These are phyloP conservation scores for Hypsopygia costalis DNA, from an alignment of 2,888 invertebrate species.

Conservation along the genomic window DNA sequence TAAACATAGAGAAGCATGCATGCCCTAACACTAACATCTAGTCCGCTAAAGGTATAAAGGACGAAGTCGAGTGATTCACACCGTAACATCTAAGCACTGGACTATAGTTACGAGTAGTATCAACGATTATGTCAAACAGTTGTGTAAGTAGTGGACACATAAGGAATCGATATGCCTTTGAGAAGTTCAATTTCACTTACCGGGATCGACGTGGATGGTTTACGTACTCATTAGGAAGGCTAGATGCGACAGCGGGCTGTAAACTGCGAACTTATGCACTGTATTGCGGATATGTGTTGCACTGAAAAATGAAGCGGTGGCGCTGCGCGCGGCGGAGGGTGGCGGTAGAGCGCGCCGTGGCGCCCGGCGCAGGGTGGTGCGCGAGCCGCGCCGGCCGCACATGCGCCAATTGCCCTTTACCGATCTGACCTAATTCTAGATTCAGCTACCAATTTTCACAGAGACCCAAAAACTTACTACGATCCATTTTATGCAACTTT, in stretches of 20 bases:
- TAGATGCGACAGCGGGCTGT: constrained; percentile 33
- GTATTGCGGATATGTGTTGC: constrained; percentile 37
- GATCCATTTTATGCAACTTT: too few species aligned
- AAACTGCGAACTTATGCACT: constrained; percentile 36
- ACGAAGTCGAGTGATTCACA: constrained; percentile 44
- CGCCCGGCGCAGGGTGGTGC: constrained; percentile 27
- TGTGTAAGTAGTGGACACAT: constrained; percentile 30
- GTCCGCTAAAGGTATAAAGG: constrained; percentile 43
- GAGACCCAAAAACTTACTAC: too few species aligned
- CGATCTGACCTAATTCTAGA: constrained; percentile 48
- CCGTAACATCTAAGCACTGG: constrained; percentile 56
- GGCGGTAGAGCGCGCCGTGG: constrained; percentile 17
- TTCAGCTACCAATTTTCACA: constrained; percentile 20
- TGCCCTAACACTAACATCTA: constrained; percentile 70
- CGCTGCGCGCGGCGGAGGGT: constrained; percentile 23
- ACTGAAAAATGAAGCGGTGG: constrained; percentile 17
- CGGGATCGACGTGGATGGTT: constrained; percentile 38
- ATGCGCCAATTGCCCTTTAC: constrained; percentile 32
- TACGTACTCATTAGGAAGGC: constrained; percentile 38
- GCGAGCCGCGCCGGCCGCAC: constrained; percentile 27
- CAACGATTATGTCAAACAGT: constrained; percentile 33
- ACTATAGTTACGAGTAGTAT: constrained; percentile 44
- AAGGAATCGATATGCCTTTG: constrained; percentile 17
- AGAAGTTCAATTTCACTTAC: constrained; percentile 45
- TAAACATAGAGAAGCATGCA: constrained; percentile 71